Evolutionary conservation across 2,888 invertebrate species (phyloP), one percentile per base, ranked within the genome.

Genomic region (Archips xylosteana): DNA sequence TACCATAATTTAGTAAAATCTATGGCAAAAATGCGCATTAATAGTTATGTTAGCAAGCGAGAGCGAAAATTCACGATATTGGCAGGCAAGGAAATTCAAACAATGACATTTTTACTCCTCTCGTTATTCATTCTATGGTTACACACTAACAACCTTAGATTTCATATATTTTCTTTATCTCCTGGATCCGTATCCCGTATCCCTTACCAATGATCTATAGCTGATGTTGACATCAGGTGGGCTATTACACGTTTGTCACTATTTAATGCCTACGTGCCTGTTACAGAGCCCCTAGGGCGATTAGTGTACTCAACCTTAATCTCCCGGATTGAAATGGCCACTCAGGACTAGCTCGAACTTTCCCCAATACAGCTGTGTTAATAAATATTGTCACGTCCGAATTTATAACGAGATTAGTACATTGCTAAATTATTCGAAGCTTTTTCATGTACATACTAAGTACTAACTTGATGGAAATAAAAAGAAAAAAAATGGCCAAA

Each of bases 191-290:
- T 23, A 2, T 4, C 13, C 32, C 42, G 32, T 70, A 51, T 42
- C 54, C 32, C 42, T 42, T 32, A 23, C 39, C 70, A 54, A 70
- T 70, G 63, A 70, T 70, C 63, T 70, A 70, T 63, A 63, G 45
- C 34, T 45, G 70, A 2, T 57, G 42, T 63, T 70, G 63, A 70
- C 70, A 70, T 70, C 70, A 63, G 63, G 70, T 63, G 70, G 63
- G 63, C 63, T 45, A 70, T 63, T 70, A 57, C 70, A 57, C 70
- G 54, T 70, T 70, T 70, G 45, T 70, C 70, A 70, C 54, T 63
- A 54, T 63, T 34, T 57, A 63, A 70, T 42, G 63, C 70, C 32
- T 69, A 49, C 49, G 70, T 51, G 61, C 49, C 69, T 36, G 47
- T 49, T 64, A 42, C 63, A 5, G 8, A 23, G 61, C 51, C 69